Conservation (phyloP, 2,797 vertebrate genomes). For the Sitta carolinensis region DNA sequence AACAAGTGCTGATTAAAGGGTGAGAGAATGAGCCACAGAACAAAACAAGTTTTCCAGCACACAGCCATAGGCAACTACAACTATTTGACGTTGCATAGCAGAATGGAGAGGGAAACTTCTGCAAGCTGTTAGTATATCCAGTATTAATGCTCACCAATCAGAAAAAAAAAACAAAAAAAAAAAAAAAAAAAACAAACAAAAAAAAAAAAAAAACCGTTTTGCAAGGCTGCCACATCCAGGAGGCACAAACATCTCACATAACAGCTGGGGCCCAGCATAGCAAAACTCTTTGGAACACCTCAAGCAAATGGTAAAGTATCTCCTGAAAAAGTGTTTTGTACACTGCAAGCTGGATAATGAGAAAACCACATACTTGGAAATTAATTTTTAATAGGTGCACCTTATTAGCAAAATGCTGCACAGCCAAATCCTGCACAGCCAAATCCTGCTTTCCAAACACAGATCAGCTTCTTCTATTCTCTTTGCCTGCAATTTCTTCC, state of each 20-base stretch:
- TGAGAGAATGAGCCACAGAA: neutral
- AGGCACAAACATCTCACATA: neutral
- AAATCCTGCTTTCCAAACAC: neutral
- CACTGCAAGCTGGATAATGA: neutral
- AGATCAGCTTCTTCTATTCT: neutral
- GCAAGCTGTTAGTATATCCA: neutral
- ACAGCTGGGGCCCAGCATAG: neutral
- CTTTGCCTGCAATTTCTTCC: neutral
- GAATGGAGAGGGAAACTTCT: neutral
- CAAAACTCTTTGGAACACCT: neutral
- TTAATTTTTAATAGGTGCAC: neutral
- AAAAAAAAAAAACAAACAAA: neutral
- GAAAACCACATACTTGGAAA: neutral
- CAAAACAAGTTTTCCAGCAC: slow-evolving; percentile 19
- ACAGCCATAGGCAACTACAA: slow-evolving; percentile 19
- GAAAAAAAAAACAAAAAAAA: neutral
- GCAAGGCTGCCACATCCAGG: neutral
- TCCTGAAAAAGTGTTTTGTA: neutral
- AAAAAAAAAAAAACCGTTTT: neutral
- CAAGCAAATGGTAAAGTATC: neutral
- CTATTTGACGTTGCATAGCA: slow-evolving; percentile 11
- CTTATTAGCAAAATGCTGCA: neutral
- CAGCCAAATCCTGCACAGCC: neutral
- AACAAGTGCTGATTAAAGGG: slow-evolving; percentile 52
- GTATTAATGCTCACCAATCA: neutral